Base-by-base conservation (phyloP, 1,140 invertebrate species). In the Drosophila setifemur region DNA sequence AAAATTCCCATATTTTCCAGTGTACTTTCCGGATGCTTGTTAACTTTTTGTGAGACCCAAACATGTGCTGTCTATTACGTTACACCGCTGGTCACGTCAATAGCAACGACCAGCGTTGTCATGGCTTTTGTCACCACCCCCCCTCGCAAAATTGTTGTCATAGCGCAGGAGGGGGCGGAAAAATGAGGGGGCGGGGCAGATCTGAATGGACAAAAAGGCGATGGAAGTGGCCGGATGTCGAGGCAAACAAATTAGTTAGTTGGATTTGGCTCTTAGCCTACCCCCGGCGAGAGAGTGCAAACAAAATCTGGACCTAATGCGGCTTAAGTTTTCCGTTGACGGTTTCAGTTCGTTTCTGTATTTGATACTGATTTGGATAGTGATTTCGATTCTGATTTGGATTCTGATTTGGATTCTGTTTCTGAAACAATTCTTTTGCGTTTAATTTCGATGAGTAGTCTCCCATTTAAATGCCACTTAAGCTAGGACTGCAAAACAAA, bases 231-330 rank as follows among this genome's bases (percentile, higher is more conserved):
- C 12, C 31, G 12, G 4, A 50, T 28, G 68, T 37, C 57, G 26
- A 35, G 25, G 57, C 68, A 28, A 60, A 44, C 69, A 73, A 77
- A 83, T 75, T 77, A 75, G 76, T 70, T 70, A 73, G 58, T 67
- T 57, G 58, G 78, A 73, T 82, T 64, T 73, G 42, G 39, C 40
- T 50, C 37, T 37, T 11, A 33, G 12, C 35, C 39, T 52, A n/a
- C n/a, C n/a, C n/a, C 9, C 6, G 11, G 12, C 11, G 73, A 57
- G 77, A 40, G 69, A 67, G 61, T 78, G 79, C 75, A 68, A 85
- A 85, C 79, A 72, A 86, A 83, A 86, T 79, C 74, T 60, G 52
- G 31, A 75, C 64, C 44, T 79, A 75, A 85, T 75, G 71, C 74
- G 71, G 70, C 77, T 82, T 79, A 81, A 81, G 67, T 68, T 7